Percentiles rank a stretch among this genome's conserved stretches.
phyloP scores from a whole-genome alignment of 1,140 invertebrate species.

The Hyphantria cunea region DNA sequence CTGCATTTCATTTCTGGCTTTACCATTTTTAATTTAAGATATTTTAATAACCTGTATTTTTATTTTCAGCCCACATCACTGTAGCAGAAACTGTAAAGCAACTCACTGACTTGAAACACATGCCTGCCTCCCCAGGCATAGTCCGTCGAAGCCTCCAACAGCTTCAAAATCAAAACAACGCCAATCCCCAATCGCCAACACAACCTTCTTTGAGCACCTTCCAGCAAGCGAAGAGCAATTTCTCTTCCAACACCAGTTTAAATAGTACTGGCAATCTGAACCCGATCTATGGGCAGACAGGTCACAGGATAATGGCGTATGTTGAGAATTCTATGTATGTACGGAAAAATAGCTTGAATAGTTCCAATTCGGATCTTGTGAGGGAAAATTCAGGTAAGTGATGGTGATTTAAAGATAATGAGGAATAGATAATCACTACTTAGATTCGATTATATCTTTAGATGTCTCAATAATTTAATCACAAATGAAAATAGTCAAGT shows the following conservation, averaged over 20 bases:
- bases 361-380: slow-evolving; percentile 63
- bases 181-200: slow-evolving; percentile 38
- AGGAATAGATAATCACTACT: too few relatives aligned
- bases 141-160: slow-evolving; percentile 83
- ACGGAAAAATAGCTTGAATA: slow-evolving; percentile 69
- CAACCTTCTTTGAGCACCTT: slow-evolving; percentile 77
- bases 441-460: too few relatives aligned
- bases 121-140: slow-evolving; percentile 91
- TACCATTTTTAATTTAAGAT: too few relatives aligned
- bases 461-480: too few relatives aligned
- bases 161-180: slow-evolving; percentile 35
- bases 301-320: slow-evolving; percentile 69
- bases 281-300: slow-evolving; percentile 77
- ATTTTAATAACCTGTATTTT: too few relatives aligned
- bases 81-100: slow-evolving; percentile 95
- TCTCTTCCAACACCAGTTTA: slow-evolving; percentile 56
- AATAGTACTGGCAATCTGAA: slow-evolving; percentile 72
- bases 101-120: slow-evolving; percentile 91
- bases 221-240: slow-evolving; percentile 78
- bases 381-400: slow-evolving; percentile 55
- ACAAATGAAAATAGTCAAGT: too few relatives aligned
- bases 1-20: too few relatives aligned
- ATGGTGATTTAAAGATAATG: too few relatives aligned
- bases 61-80: slow-evolving; percentile 69
- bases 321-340: slow-evolving; percentile 67